Evolutionary conservation across 2,113 vertebrate genomes (phyloP), one percentile per base, ranked within the genome.

Genomic region (Notarius lentiginosus): DNA sequence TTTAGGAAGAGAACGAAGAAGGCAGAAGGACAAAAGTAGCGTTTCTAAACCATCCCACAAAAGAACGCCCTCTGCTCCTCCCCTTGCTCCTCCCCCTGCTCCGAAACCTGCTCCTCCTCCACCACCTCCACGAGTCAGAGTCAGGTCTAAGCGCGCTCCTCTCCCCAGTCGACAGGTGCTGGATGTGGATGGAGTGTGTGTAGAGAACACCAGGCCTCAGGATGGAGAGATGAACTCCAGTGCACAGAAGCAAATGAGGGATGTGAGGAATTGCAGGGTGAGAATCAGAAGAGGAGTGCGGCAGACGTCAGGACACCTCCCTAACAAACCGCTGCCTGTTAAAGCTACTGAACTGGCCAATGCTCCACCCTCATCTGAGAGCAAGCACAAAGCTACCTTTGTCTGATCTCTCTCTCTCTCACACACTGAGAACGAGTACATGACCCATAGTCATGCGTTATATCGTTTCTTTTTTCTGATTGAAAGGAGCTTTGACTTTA

Each of bases 371-470:
- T 82, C 88, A 8, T 51, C 75, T 51, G 73, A 94, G 92, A 89
- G 93, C 66, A 87, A 84, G 79, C 91, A 95, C 90, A 97, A 96
- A 85, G 97, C 97, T 8, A 99, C 98, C 18, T 99, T 99, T 87
- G 98, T 99, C 84, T 99, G 94, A 97, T 27, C 41, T 41, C 41
- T 41, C 41, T 41, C 41, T 41, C 41, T 41, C 41, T 41, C 3
- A 61, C 2, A 7, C 22, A 75, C 4, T 79, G 8, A 1, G 14
- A 12, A 68, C 11, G 1, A 27, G 49, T 20, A 76, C 41, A 47
- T 53, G n/a, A 77, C 60, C 12, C 12, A 7, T 5, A 79, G 15
- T 53, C 73, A 34, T 63, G 56, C 11, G 30, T 76, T 75, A 47
- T 47, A 75, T 15, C 70, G 8, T 63, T 51, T 79, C 9, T 9